These are phyloP conservation scores for Lycaena phlaeas DNA, from an alignment of 2,888 invertebrate genomes.

Conservation along the genomic window DNA sequence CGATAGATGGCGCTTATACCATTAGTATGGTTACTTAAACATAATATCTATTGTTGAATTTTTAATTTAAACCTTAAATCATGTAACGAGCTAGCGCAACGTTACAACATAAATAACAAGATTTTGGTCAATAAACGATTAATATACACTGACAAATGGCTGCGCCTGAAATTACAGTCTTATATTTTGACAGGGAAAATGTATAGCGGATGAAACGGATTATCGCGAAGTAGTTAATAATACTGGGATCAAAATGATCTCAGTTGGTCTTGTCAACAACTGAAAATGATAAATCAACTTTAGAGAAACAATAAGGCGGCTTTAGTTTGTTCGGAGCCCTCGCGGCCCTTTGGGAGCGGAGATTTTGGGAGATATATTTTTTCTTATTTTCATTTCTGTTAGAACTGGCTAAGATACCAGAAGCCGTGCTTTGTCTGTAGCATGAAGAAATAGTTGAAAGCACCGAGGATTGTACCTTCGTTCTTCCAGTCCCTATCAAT, in stretches of 20 bases:
- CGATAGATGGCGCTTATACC: too few species aligned
- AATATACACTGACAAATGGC: conserved; percentile 9
- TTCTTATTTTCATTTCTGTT: too few species aligned
- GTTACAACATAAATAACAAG: not conserved
- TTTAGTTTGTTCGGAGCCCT: conserved; percentile 24
- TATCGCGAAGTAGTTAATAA: conserved; percentile 20
- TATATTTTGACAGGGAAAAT: conserved; percentile 13
- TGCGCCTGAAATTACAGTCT: conserved; percentile 12
- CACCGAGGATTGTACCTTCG: too few species aligned
- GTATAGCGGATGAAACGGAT: conserved; percentile 16
- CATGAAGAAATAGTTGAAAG: too few species aligned
- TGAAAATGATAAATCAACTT: conserved; percentile 49
- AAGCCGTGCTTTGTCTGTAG: too few species aligned
- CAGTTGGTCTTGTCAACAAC: conserved; percentile 37
- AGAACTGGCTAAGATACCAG: too few species aligned
- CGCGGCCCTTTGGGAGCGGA: conserved; percentile 8
- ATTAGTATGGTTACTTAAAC: too few species aligned
- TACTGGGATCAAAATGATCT: conserved; percentile 35
- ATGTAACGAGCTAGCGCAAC: too few species aligned
- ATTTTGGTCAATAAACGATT: conserved; percentile 1
- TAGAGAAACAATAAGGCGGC: conserved; percentile 37
- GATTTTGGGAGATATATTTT: not conserved
- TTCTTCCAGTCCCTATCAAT: too few species aligned
- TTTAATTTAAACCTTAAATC: too few species aligned
- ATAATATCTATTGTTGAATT: too few species aligned